Evolutionary conservation across 2,797 vertebrate genomes (phyloP).

Genomic region (Trachops cirrhosus): DNA sequence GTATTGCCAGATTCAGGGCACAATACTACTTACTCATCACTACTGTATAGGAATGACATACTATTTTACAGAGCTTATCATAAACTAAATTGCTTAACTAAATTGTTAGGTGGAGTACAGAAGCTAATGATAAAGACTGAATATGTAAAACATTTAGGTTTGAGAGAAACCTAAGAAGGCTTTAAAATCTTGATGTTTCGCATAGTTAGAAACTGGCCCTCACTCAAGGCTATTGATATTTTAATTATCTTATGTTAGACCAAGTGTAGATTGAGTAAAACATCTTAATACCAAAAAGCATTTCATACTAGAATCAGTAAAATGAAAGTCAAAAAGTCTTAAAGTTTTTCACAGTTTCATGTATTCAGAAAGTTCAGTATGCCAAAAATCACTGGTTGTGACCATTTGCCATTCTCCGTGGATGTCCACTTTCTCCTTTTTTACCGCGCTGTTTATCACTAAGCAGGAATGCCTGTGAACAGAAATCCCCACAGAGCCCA

Average conservation of each 20-base stretch:
- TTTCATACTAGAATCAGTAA: neutral
- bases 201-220: neutral
- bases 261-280: neutral
- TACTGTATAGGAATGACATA: neutral
- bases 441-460: neutral
- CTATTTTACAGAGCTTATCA: neutral
- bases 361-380: neutral
- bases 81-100: neutral
- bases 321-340: neutral
- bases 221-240: neutral
- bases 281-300: neutral
- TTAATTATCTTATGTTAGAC: neutral
- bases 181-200: constrained; percentile 3
- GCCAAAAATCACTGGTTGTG: neutral
- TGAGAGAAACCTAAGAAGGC: neutral
- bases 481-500: neutral
- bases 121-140: neutral
- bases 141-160: neutral
- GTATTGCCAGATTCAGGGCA: neutral
- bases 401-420: neutral
- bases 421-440: neutral
- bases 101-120: neutral
- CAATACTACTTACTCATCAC: neutral
- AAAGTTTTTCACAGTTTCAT: neutral
- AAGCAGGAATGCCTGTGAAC: neutral